Base-by-base conservation (phyloP, 2,888 invertebrate genomes). In the Orchesella flavescens region DNA sequence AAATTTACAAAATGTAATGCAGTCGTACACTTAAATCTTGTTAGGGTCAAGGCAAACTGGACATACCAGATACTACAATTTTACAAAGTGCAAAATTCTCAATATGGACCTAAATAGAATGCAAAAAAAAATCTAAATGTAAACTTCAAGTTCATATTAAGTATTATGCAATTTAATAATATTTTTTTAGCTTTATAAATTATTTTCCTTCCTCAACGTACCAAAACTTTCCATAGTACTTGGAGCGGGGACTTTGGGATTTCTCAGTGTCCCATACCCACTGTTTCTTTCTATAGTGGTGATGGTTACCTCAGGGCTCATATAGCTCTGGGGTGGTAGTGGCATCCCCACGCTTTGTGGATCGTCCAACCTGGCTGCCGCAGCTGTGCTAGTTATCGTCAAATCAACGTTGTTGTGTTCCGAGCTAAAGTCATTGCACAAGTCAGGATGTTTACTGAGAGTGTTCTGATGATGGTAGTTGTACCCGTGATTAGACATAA, bases 191-290 rank as follows among this genome's bases (percentile, higher is more conserved):
- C 46, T 76, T 86, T 85, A 87, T 44, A 87, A 66, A 61, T 87
- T 87, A 71, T 87, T 87, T 73, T 87, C 87, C 77, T 87, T 87
- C 69, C 86, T 68, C 4, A 87, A 68, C 19, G 87, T 87, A 21
- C 87, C 87, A 85, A 87, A 87, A 65, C 87, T 87, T 76, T 87
- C 87, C 87, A 87, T 87, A 7, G 87, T 86, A 21, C 85, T 77
- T 1, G 86, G 85, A 12, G 85, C 77, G 1, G 86, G 84, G 46
- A 82, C 75, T 74, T 85, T 87, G 44, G 81, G 71, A 73, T 85
- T 87, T 61, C 86, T 73, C 0, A 87, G 12, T 1, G 87, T 87
- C 9, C 87, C 87, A 66, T 87, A 87, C 9, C 78, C 85, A 57
- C 83, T 86, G 21, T 76, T 86, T 34, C 85, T 57, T 46, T 87